Base-by-base conservation (phyloP, 1,140 invertebrate genomes). In the Amyelois transitella region DNA sequence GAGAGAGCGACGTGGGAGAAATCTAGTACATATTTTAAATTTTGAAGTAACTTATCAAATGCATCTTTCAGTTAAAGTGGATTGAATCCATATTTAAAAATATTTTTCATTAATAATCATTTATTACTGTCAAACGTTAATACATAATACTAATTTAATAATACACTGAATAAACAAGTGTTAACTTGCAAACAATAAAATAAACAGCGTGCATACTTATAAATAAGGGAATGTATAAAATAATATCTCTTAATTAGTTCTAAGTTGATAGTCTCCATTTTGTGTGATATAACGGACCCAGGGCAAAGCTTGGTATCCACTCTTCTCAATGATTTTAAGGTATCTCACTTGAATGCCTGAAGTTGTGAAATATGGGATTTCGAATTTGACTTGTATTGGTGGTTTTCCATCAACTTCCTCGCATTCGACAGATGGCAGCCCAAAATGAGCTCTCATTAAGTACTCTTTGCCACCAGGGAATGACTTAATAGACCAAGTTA, bases 251-350 rank as follows among this genome's bases (percentile, higher is more conserved):
- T 91, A 98, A 89, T 96, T 96, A 58, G 97, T 99, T 81, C 98
- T 92, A 59, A 99, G 88, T 81, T 99, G 98, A 88, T 99, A 99
- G 83, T 99, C 98, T 25, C 99, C 99, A 88, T 99, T 99, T 82
- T 99, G 98, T 17, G 99, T 99, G 48, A 99, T 99, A 75, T 99
- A 99, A 19, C 98, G 90, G 5, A 99, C 98, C 99, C 98, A 99
- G 0, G 99, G 99, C 49, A 99, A 77, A 0, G 98, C 98, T 88
- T 99, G 98, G 81, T 99, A 99, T 0, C 98, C 99, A 88, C 97
- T 99, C 87, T 99, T 99, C 75, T 99, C 99, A 76, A 99, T 99
- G 75, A 99, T 99, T 89, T 99, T 99, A 61, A 99, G 90, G 86
- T 99, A 99, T 28, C 98, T 92, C 3, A 99, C 95, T 91, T 99